A percentile compares a stretch with the other conserved stretches of the same genome.
Conservation (phyloP, 1,140 invertebrate species). For the Mercenaria mercenaria region DNA sequence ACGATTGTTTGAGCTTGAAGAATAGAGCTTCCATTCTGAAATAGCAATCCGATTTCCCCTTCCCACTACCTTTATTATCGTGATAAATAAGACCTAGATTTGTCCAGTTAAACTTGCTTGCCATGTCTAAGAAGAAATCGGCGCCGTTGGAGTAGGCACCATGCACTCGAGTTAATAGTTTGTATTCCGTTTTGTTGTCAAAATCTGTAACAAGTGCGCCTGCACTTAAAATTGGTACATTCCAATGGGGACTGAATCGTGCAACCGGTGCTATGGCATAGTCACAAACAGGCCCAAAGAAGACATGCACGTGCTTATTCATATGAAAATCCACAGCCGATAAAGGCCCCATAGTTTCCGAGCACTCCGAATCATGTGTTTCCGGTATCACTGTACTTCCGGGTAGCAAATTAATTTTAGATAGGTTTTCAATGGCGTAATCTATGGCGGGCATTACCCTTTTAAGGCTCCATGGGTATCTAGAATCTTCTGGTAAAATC, state of each 20-base stretch:
- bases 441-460: slow-evolving; percentile 78
- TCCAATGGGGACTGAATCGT: slow-evolving; percentile 93
- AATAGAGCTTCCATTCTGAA: slow-evolving; percentile 81
- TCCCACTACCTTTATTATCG: slow-evolving; percentile 69
- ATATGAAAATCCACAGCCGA: slow-evolving; percentile 82
- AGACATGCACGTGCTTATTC: slow-evolving; percentile 89
- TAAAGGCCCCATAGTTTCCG: slow-evolving; percentile 78
- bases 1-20: slow-evolving; percentile 71
- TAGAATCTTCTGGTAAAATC: slow-evolving; percentile 69
- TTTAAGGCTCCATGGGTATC: slow-evolving; percentile 72
- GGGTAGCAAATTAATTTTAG: slow-evolving; percentile 60
- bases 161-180: slow-evolving; percentile 78
- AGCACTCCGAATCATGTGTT: slow-evolving; percentile 79
- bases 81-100: slow-evolving; percentile 86
- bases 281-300: slow-evolving; percentile 96
- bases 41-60: slow-evolving; percentile 74
- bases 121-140: slow-evolving; percentile 89
- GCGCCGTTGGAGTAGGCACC: slow-evolving; percentile 88
- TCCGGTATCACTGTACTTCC: slow-evolving; percentile 70
- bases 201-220: slow-evolving; percentile 94
- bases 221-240: slow-evolving; percentile 94
- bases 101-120: slow-evolving; percentile 91
- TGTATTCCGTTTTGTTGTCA: slow-evolving; percentile 80
- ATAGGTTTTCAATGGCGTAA: slow-evolving; percentile 73
- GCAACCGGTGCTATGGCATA: slow-evolving; percentile 97